Evolutionary conservation across 2,888 invertebrate genomes (phyloP), one percentile per base, ranked within the genome.

Genomic region (Vesta saturnalis): DNA sequence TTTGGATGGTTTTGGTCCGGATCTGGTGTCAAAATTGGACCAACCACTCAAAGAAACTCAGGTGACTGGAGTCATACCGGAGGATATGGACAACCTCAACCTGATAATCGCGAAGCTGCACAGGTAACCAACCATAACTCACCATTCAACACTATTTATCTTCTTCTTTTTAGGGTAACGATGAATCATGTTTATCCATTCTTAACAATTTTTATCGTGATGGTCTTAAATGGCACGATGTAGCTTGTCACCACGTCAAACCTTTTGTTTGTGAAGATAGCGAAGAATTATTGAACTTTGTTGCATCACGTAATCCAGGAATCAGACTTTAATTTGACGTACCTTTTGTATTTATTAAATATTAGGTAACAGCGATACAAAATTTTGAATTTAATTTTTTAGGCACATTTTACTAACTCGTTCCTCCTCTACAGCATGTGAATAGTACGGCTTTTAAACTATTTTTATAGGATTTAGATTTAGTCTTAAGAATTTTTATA

Each of bases 1-100:
- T 93, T 94, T 83, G 94, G 94, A 64, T 96, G 95, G 95, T 96
- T 96, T 89, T 96, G 95, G 95, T 94, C 94, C 4, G 95, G 95
- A 73, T 95, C 95, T 6, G 95, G 95, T 23, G 95, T 93, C 71
- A 95, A 95, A 86, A 94, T 95, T 81, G 95, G 95, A 54, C 90
- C 95, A 69, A 95, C 95, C 62, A 91, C 92, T 30, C 94, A 94
- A 83, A 89, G 95, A 72, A 95, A 94, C 85, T 92, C 94, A 68
- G 95, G 95, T 43, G 95, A 95, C 83, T 95, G 95, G 95, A 94
- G 94, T 76, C 86, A 87, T 80, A 95, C 95, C 59, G 95, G 95
- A 68, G 95, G 95, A 74, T 95, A 91, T 82, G 93, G 94, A 59
- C 94, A 94, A 81, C 86, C 93, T 0, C 95, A 95, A 83, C 95